Evolutionary conservation across 1,140 invertebrate species (phyloP), one percentile per base, ranked within the genome.

Genomic region (Papilio glaucus): DNA sequence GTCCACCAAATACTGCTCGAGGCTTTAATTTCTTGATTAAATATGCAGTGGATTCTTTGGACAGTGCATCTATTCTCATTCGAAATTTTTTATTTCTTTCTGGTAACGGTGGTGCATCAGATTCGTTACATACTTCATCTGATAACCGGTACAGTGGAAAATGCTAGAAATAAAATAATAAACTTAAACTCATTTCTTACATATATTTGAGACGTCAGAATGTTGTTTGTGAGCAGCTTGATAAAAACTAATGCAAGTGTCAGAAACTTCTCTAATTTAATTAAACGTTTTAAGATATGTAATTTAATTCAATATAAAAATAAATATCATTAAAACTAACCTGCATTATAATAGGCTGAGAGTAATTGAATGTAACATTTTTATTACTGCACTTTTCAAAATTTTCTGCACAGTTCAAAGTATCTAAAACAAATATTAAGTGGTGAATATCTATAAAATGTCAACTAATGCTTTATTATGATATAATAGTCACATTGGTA

Each of bases 91-190:
- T 93, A 69, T 89, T 87, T 80, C 88, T 93, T 90, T 95, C 81
- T 4, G 96, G 94, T 13, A 94, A 82, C n/a, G 97, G 96, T 0
- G 96, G 96, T 74, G 97, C 95, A 93, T 99, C 97, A 37, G 95
- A 93, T 83, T 98, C 97, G 49, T 94, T 94, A 85, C 99, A 99
- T 67, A 94, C 87, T 74, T 94, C 93, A 93, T 99, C 99, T 0
- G 97, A 98, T 84, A 95, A 91, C 72, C 99, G 95, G 90, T 96
- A 99, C 79, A 99, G 94, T 26, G 98, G 99, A 93, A 98, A 99
- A 95, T 99, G 99, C 97, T 98, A 89, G 67, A 91, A 92, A 57
- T 39, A 73, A 57, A 38, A 39, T 18, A 45, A n/a, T 45, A 45
- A 21, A 49, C 10, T 70, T 53, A 39, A 9, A 2, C 12, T 10